These are phyloP conservation scores for Penaeus chinensis DNA, from an alignment of 1,140 invertebrate species.

Conservation along the genomic window DNA sequence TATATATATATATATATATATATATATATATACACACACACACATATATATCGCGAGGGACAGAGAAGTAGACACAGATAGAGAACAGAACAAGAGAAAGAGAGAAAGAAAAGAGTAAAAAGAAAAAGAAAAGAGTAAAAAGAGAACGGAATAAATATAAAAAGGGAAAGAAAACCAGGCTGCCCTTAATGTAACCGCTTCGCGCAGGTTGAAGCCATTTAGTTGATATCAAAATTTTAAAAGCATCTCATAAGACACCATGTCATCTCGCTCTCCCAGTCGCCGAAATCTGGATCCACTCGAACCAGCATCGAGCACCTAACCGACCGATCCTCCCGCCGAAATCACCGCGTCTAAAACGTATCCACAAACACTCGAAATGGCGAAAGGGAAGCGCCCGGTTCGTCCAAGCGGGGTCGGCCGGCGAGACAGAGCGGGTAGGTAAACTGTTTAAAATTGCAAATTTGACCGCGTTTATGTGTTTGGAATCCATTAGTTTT, in stretches of 20 bases:
- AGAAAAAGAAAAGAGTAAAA: constrained; percentile 9
- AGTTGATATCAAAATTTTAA: constrained; percentile 33
- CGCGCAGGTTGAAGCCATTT: constrained; percentile 11
- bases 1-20: no score
- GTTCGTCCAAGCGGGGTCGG: constrained; percentile 1
- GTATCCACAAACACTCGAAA: constrained; percentile 2
- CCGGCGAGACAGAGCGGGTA: constrained; percentile 17
- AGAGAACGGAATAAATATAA: constrained; percentile 1
- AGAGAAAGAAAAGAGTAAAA: neutral
- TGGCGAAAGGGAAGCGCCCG: neutral
- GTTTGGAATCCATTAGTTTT: constrained; percentile 56
- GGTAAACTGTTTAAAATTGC: constrained; percentile 61
- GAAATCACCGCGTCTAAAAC: neutral
- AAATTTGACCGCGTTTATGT: constrained; percentile 59
- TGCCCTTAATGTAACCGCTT: neutral
- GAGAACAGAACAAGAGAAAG: neutral
- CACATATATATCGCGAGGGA: neutral
- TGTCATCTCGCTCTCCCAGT: neutral
- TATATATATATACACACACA: no score
- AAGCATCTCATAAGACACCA: neutral
- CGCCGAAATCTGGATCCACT: neutral
- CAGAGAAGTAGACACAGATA: neutral
- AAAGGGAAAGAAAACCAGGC: neutral
- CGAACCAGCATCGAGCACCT: no score
- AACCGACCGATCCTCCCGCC: no score